Base-by-base conservation (phyloP, 2,113 vertebrate species). In the Podilymbus podiceps region DNA sequence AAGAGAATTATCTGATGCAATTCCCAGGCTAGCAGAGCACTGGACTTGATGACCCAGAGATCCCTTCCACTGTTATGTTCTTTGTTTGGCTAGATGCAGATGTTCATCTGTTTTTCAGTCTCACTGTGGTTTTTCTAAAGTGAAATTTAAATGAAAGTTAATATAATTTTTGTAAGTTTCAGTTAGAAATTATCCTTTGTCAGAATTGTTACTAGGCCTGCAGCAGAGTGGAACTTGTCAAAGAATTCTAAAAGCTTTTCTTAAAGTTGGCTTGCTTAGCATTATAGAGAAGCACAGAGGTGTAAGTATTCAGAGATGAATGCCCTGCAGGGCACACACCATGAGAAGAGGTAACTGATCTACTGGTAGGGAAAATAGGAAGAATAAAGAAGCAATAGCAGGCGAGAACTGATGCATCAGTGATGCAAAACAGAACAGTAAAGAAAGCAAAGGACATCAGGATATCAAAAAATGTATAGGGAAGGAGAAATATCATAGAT, bases 1-100 rank as follows among this genome's bases (percentile, higher is more conserved):
- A 92, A 93, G 84, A 89, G 89, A 95, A 96, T 95, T 92, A 95
- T 96, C 94, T 96, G 91, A 96, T 95, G 91, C 93, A 95, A 95
- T 92, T 95, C 91, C 93, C 93, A 93, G 60, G 80, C 89, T 78
- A 95, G 86, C 89, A 96, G 80, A 97, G 84, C 76, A 75, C 86
- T 90, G 94, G 91, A 96, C 95, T 96, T 95, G 94, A 97, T 96
- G 96, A 97, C 95, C 96, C 86, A 95, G 95, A 95, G 95, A 97
- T 97, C 93, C 80, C 73, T 81, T 95, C 68, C 91, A 89, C 84
- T 87, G 59, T 59, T 92, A 60, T 86, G 83, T 44, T 94, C 88
- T 89, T 91, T 94, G 66, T 93, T 97, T 93, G 94, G 88, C 60
- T 64, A 75, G 82, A 92, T 94, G 86, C 90, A 92, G 95, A 94